Conservation (phyloP, 2,888 invertebrate genomes). For the Phyto melanocephala region DNA sequence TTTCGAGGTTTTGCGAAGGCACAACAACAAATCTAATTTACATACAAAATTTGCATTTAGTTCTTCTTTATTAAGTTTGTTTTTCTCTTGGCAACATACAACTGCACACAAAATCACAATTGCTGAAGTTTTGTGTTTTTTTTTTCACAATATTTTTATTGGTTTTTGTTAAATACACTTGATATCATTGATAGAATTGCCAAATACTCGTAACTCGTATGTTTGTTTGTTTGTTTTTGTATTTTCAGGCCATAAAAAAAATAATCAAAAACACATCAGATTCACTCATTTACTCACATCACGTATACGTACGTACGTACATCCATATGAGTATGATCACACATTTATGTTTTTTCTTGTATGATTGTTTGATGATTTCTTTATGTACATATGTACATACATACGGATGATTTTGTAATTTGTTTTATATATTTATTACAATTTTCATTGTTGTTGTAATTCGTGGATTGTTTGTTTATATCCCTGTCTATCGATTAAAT, state of each 20-base stretch:
- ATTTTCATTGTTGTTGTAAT: neutral
- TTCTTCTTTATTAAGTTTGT: constrained; percentile 22
- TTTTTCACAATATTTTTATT: neutral
- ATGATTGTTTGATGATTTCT: constrained; percentile 5
- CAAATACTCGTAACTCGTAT: constrained; percentile 30
- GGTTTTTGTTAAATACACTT: constrained; percentile 28
- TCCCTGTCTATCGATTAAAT: constrained; percentile 38
- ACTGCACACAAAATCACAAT: constrained; percentile 11
- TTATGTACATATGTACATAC: neutral
- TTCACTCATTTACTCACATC: constrained; percentile 26
- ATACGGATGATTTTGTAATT: constrained; percentile 20
- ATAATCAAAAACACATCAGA: constrained; percentile 17
- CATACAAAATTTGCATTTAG: constrained; percentile 51
- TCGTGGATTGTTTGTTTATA: constrained; percentile 39
- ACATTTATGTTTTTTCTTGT: constrained; percentile 10
- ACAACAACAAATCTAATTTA: constrained; percentile 3
- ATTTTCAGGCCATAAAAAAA: constrained; percentile 11
- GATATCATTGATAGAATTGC: constrained; percentile 60
- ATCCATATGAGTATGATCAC: constrained; percentile 34
- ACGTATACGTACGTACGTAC: neutral
- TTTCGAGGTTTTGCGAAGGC: constrained; percentile 17
- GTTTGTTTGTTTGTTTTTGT: neutral
- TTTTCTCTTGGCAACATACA: constrained; percentile 16
- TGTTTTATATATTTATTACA: constrained; percentile 24
- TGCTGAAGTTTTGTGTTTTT: constrained; percentile 1